Percentiles rank a stretch among this genome's conserved stretches.
Conservation (phyloP, 2,113 vertebrate species). For the Eublepharis macularius region DNA sequence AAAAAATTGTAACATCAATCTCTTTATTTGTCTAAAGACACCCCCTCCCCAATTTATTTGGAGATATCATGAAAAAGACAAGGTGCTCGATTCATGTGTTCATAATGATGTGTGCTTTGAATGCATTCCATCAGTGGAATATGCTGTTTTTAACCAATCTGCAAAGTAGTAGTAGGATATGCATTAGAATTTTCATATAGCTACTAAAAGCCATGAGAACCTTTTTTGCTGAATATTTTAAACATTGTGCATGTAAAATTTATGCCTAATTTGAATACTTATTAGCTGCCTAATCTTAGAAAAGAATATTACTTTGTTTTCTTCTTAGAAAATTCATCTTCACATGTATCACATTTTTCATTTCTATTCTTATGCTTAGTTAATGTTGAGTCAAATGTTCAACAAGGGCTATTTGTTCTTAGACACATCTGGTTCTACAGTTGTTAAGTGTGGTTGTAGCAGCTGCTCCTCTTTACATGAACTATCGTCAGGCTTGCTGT, state of each 20-base stretch:
- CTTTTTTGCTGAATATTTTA: slow-evolving; percentile 98
- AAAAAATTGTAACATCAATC: slow-evolving; percentile 61
- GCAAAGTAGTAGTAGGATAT: slow-evolving; percentile 73
- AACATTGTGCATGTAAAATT: slow-evolving; percentile 99
- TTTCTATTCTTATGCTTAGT: slow-evolving; percentile 74
- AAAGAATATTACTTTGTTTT: slow-evolving; percentile 91
- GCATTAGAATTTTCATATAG: slow-evolving; percentile 95
- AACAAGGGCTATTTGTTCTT: slow-evolving; percentile 83
- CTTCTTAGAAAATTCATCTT: slow-evolving; percentile 90
- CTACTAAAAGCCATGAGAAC: slow-evolving; percentile 93
- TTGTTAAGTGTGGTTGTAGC: slow-evolving; percentile 79
- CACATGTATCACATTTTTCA: slow-evolving; percentile 74
- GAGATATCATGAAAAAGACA: slow-evolving; percentile 54
- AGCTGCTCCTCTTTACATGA: slow-evolving; percentile 72
- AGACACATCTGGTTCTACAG: slow-evolving; percentile 81
- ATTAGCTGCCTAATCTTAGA: slow-evolving; percentile 95
- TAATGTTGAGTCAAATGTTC: slow-evolving; percentile 70
- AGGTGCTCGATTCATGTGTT: slow-evolving; percentile 66
- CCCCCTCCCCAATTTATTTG: slow-evolving; percentile 49
- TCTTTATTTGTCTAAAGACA: slow-evolving; percentile 65
- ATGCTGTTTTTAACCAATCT: slow-evolving; percentile 71
- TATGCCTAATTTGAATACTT: slow-evolving; percentile 99
- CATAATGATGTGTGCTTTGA: slow-evolving; percentile 43
- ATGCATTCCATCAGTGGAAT: slow-evolving; percentile 67
- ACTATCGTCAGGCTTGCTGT: slow-evolving; percentile 69